These are phyloP conservation scores for Drosophila nigricruria DNA, from an alignment of 2,888 invertebrate species.

Conservation along the genomic window DNA sequence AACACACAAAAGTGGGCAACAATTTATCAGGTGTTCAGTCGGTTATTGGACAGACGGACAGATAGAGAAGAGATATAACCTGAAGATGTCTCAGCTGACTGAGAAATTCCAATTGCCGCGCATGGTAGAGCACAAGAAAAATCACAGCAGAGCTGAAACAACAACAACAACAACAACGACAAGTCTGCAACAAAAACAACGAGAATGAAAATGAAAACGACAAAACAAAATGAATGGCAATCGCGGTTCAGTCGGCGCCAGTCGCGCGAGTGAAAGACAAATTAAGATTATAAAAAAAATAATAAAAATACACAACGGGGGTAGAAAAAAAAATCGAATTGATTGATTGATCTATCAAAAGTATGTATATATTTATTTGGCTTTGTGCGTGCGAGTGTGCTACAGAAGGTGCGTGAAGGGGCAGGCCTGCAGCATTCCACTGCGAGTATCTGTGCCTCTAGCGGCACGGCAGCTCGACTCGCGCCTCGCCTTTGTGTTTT, in stretches of 20 bases:
- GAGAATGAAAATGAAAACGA: conserved; percentile 50
- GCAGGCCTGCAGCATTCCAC: conserved; percentile 40
- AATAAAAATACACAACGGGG: conserved; percentile 69
- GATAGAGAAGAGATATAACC: conserved; percentile 17
- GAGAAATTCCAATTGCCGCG: conserved; percentile 60
- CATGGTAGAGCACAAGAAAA: conserved; percentile 51
- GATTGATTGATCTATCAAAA: conserved; percentile 82
- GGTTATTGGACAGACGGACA: conserved; percentile 31
- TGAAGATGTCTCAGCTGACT: conserved; percentile 52
- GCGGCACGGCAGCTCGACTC: neutral
- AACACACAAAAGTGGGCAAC: conserved; percentile 58
- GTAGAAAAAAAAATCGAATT: conserved; percentile 58
- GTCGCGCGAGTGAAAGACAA: conserved; percentile 78
- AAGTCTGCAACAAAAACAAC: conserved; percentile 1
- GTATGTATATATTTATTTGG: conserved; percentile 50
- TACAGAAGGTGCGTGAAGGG: conserved; percentile 26
- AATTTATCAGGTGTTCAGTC: conserved; percentile 55
- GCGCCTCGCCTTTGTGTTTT: conserved; percentile 74
- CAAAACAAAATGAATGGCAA: conserved; percentile 76
- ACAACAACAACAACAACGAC: conserved; percentile 8
- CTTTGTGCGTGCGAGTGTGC: conserved; percentile 11
- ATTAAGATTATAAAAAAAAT: conserved; percentile 80
- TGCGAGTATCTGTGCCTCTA: conserved; percentile 61
- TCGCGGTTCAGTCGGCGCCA: conserved; percentile 75
- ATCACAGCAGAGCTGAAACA: conserved; percentile 26